Conservation (phyloP, 2,113 vertebrate species). For the Melanerpes aurifrons region DNA sequence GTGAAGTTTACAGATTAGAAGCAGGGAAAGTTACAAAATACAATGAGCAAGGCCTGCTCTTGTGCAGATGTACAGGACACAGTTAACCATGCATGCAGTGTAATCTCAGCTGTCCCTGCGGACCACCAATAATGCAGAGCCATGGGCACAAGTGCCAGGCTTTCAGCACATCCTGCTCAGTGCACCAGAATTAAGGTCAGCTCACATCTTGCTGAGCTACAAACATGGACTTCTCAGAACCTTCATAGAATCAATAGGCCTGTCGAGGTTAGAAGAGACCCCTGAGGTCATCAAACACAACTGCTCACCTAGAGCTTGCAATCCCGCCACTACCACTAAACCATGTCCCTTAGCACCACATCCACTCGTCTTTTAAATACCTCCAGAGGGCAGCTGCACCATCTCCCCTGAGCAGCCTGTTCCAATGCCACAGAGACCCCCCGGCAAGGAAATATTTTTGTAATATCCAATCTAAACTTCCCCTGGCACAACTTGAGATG, state of each 20-base stretch:
- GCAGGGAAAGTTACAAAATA: neutral
- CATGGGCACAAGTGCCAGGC: neutral
- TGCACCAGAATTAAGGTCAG: neutral
- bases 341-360: too few relatives aligned
- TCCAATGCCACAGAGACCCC: too few relatives aligned
- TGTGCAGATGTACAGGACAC: neutral
- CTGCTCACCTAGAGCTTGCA: too few relatives aligned
- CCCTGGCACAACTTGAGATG: too few relatives aligned
- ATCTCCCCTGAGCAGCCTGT: too few relatives aligned
- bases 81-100: neutral
- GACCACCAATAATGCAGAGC: neutral
- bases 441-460: too few relatives aligned
- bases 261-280: too few relatives aligned
- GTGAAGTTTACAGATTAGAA: constrained; percentile 34
- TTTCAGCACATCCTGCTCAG: neutral
- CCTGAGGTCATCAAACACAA: too few relatives aligned
- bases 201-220: neutral
- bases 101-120: neutral
- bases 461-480: too few relatives aligned
- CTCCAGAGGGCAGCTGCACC: too few relatives aligned
- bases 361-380: too few relatives aligned
- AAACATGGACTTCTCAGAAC: neutral
- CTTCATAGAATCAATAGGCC: neutral
- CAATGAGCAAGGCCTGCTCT: neutral
- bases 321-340: too few relatives aligned